These are phyloP conservation scores for Parelbella ahira DNA, from an alignment of 2,888 invertebrate genomes.

Conservation along the genomic window DNA sequence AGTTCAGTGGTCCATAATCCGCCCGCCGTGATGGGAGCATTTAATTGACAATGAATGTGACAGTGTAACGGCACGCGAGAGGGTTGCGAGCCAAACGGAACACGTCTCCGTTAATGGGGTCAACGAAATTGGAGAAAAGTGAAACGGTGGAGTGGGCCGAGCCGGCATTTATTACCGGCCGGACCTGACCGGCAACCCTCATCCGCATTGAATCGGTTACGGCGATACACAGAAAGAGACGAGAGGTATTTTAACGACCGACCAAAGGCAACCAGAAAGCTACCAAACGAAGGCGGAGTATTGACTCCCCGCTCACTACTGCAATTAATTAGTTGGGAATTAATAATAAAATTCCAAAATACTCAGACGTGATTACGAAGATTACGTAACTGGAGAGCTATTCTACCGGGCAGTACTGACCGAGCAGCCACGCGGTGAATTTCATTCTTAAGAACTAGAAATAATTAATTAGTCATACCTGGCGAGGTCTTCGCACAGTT, in stretches of 20 bases:
- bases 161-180: slow-evolving; percentile 50
- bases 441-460: slow-evolving; percentile 61
- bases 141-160: slow-evolving; percentile 56
- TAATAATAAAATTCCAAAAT: slow-evolving; percentile 52
- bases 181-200: slow-evolving; percentile 43
- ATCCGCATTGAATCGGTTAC: slow-evolving; percentile 39
- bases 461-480: slow-evolving; percentile 60
- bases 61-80: slow-evolving; percentile 47
- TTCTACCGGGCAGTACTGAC: too few relatives aligned
- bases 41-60: slow-evolving; percentile 67
- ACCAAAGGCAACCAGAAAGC: slow-evolving; percentile 1
- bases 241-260: slow-evolving; percentile 36
- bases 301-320: too few relatives aligned
- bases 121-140: slow-evolving; percentile 73
- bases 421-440: slow-evolving; percentile 30
- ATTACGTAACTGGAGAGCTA: too few relatives aligned
- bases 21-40: slow-evolving; percentile 47
- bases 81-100: slow-evolving; percentile 57
- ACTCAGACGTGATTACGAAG: slow-evolving; percentile 41
- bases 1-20: slow-evolving; percentile 45
- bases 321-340: too few relatives aligned
- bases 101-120: slow-evolving; percentile 66
- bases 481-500: slow-evolving; percentile 44
- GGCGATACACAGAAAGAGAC: slow-evolving; percentile 38
- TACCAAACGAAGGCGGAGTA: too few relatives aligned